Evolutionary conservation across 2,113 vertebrate genomes (phyloP).

Genomic region (Condylura cristata): DNA sequence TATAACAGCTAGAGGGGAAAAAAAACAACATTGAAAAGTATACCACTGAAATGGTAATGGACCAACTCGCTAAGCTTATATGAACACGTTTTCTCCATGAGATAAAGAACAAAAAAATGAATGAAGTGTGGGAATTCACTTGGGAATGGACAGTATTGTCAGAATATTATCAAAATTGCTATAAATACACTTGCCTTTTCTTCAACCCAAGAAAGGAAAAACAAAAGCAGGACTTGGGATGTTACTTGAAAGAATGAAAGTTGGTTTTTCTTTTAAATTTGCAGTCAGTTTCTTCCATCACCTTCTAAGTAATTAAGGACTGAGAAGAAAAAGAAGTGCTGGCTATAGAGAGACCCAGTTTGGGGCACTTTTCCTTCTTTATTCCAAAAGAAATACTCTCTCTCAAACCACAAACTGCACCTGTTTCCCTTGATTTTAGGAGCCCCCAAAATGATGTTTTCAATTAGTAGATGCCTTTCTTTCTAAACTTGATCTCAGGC

Average conservation of each 20-base stretch:
- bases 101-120: neutral
- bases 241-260: neutral
- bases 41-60: neutral
- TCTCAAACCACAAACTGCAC: constrained; percentile 70
- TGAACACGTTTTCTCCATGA: neutral
- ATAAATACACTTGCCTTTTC: neutral
- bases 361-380: constrained; percentile 12
- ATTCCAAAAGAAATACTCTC: constrained; percentile 65
- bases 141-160: neutral
- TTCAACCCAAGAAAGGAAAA: neutral
- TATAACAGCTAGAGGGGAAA: neutral
- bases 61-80: neutral
- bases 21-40: neutral
- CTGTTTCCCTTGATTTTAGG: constrained; percentile 58
- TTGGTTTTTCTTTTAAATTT: constrained; percentile 26
- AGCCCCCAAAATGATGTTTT: constrained; percentile 58
- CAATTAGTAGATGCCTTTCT: constrained; percentile 56
- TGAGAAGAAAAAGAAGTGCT: neutral
- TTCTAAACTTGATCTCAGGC: constrained; percentile 31
- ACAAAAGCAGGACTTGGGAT: neutral
- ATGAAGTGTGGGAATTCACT: neutral
- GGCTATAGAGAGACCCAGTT: neutral
- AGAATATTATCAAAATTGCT: neutral
- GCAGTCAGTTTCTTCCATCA: constrained; percentile 7
- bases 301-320: constrained; percentile 15